A percentile compares a stretch with the other conserved stretches of the same genome.
These are phyloP conservation scores for Netelia fuscicornis DNA, from an alignment of 2,888 invertebrate species.

Conservation along the genomic window DNA sequence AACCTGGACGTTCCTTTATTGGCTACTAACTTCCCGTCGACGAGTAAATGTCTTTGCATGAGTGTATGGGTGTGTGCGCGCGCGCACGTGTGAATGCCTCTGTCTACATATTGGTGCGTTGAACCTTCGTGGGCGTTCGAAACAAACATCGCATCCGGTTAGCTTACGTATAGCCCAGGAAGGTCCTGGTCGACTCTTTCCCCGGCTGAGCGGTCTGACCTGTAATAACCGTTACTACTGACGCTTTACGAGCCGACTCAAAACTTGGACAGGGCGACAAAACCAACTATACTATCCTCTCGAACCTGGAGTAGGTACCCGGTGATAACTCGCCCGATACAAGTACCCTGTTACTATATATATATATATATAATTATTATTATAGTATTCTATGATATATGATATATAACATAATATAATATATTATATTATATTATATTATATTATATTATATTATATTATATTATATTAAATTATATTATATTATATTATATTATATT, in stretches of 20 bases:
- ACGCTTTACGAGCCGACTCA: constrained; percentile 77
- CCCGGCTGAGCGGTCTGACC: constrained; percentile 71
- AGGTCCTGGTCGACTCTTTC: constrained; percentile 75
- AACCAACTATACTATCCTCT: constrained; percentile 1
- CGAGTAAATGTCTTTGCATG: constrained; percentile 23
- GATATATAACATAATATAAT: no score
- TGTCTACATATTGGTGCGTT: constrained; percentile 19
- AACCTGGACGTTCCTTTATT: constrained; percentile 75
- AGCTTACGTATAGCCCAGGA: constrained; percentile 48
- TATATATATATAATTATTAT: background rate
- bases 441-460: no score
- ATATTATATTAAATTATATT: no score
- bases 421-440: no score
- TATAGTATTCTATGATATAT: no score
- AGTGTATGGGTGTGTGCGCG: background rate
- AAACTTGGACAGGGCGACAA: constrained; percentile 71
- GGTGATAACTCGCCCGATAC: constrained; percentile 6
- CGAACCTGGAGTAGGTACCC: background rate
- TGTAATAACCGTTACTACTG: constrained; percentile 79
- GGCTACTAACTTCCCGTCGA: constrained; percentile 77
- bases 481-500: no score
- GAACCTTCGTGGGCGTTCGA: constrained; percentile 31
- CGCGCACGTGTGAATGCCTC: constrained; percentile 5
- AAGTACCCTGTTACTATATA: constrained; percentile 27
- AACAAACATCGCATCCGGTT: constrained; percentile 37